Base-by-base conservation (phyloP, 2,888 invertebrate species). In the Nomada hirtipes region DNA sequence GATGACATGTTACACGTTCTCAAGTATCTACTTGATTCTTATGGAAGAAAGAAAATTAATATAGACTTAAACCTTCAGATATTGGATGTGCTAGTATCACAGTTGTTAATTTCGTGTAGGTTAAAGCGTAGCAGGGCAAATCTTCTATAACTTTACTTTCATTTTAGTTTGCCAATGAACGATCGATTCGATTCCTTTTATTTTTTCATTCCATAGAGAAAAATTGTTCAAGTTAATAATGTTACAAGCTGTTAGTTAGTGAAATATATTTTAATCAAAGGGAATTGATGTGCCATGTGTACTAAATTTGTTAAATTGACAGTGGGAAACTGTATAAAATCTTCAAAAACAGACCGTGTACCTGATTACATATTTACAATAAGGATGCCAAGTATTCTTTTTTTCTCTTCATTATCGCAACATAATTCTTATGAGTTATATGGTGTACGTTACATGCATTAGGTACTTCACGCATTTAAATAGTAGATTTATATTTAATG, bases 41-140 rank as follows among this genome's bases (percentile, higher is more conserved):
- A 94, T 26, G 94, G 94, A 90, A 91, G 92, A 59, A 92, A 92
- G 77, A 94, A 93, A 83, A 94, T 95, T 67, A 95, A 95, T 88
- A 90, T 93, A 81, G 95, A 95, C 89, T 90, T 95, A 44, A 91
- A 92, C 77, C 89, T 95, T 85, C 95, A 95, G 88, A 89, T 95
- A 55, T 92, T 95, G 79, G 95, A 95, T 80, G 89, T 91, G 76
- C 67, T 92, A 63, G 89, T 91, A 26, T 93, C 93, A 23, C 91
- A 93, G 82, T 57, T 93, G 53, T 87, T 93, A 53, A 88, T 90
- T 65, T 88, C 91, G 0, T 91, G 91, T 83, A 90, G 89, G 78
- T 79, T 83, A 26, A 86, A 86, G 79, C 88, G 90, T 59, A 67
- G 77, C 0, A 76, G 70, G 69, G 70, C 36, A 68, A 65, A 78